These are phyloP conservation scores for Oceanodroma leucorhoa DNA, from an alignment of 2,797 vertebrate genomes.

Conservation along the genomic window DNA sequence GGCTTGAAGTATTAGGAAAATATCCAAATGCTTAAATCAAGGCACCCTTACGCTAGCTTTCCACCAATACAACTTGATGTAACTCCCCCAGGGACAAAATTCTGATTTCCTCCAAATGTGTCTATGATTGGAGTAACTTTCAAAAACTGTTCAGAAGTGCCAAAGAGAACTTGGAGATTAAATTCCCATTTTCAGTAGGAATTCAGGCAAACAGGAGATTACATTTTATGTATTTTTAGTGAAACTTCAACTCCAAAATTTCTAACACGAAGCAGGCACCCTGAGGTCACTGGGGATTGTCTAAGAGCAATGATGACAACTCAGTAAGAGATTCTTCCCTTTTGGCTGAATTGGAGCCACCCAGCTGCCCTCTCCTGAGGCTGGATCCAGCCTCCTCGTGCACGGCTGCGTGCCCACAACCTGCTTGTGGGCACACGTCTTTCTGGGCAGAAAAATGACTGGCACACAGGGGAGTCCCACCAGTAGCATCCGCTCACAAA, in stretches of 20 bases:
- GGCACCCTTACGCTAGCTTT: background rate
- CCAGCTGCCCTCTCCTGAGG: background rate
- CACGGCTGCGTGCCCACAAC: background rate
- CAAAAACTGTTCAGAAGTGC: background rate
- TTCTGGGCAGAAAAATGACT: conserved; percentile 14
- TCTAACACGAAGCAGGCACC: background rate
- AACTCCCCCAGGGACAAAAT: background rate
- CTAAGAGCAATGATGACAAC: background rate
- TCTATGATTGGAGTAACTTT: background rate
- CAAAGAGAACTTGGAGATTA: background rate
- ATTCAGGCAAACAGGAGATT: background rate
- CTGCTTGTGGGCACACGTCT: background rate
- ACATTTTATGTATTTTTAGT: background rate
- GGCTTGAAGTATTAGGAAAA: background rate
- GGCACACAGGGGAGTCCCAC: background rate
- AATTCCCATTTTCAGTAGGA: background rate
- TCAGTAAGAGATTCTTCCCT: background rate
- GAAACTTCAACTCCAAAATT: background rate
- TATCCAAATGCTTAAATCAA: background rate
- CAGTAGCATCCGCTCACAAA: conserved; percentile 24
- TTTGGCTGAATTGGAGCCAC: background rate
- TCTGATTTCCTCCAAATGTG: background rate
- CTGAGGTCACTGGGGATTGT: background rate
- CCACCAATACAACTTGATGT: background rate
- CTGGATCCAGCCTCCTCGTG: background rate